A percentile compares a stretch with the other conserved stretches of the same genome.
phyloP scores from a whole-genome alignment of 2,113 vertebrate genomes.

The Chaetodon auriga region DNA sequence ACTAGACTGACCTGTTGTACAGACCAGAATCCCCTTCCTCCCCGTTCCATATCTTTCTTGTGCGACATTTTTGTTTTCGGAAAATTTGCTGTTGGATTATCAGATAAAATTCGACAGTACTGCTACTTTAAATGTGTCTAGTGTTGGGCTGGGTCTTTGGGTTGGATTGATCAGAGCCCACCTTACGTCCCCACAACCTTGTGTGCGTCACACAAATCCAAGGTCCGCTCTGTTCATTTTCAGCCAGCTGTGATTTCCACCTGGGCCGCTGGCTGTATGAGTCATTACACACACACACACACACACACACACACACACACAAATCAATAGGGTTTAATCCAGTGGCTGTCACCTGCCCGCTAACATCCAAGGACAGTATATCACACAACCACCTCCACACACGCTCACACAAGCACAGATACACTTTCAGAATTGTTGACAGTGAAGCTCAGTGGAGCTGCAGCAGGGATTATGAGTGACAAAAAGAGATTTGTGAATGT shows the following conservation, averaged over 20 bases:
- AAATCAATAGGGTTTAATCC: conserved; percentile 69
- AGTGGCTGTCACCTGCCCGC: conserved; percentile 53
- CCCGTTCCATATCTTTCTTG: background rate
- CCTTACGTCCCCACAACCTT: conserved; percentile 9
- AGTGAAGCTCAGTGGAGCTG: conserved; percentile 41
- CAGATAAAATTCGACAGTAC: background rate
- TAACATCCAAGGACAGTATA: conserved; percentile 57
- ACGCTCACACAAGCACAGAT: conserved; percentile 27
- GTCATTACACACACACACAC: conserved; percentile 54
- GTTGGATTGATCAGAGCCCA: conserved; percentile 10
- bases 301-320: conserved; percentile 53
- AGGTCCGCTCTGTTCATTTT: conserved; percentile 48
- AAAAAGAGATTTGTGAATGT: conserved; percentile 57
- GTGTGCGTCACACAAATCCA: conserved; percentile 23
- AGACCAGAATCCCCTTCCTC: background rate
- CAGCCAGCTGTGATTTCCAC: conserved; percentile 32
- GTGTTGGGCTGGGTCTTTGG: background rate
- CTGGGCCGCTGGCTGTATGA: conserved; percentile 49
- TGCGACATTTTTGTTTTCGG: background rate
- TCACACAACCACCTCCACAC: conserved; percentile 56
- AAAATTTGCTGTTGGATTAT: background rate
- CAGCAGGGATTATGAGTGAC: conserved; percentile 54
- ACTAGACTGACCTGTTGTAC: background rate
- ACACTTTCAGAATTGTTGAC: conserved; percentile 42
- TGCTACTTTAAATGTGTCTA: background rate